Percentiles rank a stretch among this genome's conserved stretches.
Conservation (phyloP, 1,140 invertebrate genomes). For the Neotoxoptera formosana region DNA sequence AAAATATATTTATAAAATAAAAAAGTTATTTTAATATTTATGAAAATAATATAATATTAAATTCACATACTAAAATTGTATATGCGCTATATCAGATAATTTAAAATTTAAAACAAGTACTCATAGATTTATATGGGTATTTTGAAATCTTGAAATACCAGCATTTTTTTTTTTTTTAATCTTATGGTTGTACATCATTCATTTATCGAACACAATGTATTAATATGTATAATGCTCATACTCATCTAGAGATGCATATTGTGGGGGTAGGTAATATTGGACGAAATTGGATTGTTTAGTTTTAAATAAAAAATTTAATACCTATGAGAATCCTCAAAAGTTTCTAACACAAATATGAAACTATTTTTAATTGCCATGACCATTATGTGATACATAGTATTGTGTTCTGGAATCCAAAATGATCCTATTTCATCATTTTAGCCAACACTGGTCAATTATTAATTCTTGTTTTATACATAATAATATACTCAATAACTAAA, state of each 20-base stretch:
- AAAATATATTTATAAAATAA: background rate
- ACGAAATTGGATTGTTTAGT: background rate
- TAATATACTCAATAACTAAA: background rate
- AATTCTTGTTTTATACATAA: background rate
- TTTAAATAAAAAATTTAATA: background rate
- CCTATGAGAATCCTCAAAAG: background rate
- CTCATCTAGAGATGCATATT: background rate
- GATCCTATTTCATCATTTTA: background rate
- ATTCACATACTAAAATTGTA: background rate
- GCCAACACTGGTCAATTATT: background rate
- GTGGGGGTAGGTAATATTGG: background rate
- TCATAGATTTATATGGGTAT: background rate
- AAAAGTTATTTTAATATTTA: background rate
- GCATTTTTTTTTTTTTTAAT: background rate
- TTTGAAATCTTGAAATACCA: background rate
- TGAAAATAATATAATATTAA: background rate
- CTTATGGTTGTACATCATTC: background rate
- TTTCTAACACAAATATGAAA: background rate
- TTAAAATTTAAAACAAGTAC: too few relatives aligned
- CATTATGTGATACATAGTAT: too few relatives aligned
- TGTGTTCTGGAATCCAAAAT: background rate
- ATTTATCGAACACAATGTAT: background rate
- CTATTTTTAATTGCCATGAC: background rate
- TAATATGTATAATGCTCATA: background rate
- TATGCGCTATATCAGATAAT: background rate